Evolutionary conservation across 2,797 vertebrate genomes (phyloP), one percentile per base, ranked within the genome.

Genomic region (Gadopsis bispinosus): DNA sequence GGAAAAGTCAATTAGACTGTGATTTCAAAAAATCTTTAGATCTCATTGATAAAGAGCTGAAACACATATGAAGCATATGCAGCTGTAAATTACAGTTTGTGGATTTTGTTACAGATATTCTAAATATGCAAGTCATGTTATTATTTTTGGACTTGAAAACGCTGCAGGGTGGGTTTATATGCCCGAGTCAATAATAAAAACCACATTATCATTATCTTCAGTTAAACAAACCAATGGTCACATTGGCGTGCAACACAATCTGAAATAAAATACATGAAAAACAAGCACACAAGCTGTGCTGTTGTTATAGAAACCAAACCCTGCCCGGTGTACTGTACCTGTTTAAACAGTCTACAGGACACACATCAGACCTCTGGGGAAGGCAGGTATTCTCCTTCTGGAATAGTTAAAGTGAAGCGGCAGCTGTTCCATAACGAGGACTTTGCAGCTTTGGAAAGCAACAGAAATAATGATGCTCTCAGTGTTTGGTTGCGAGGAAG

Each of bases 291-390:
- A 69, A 0, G 22, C n/a, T 60, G 11, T 7, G 0, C 11, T 58
- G 70, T 37, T 59, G 51, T 60, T 33, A 65, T 77, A 61, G 80
- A 66, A 86, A 74, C 73, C 56, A 43, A 26, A 51, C 22, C 19
- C 11, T 54, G 51, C 37, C 35, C 16, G 51, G 14, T 69, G 19
- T 31, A 17, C 53, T 29, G 61, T 64, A 59, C 31, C 33, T 72
- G 39, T 63, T 65, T 50, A 55, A 78, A 51, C 56, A 80, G 60
- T 29, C 19, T 2, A 3, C 26, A 1, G 26, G 67, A 85, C 59
- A 73, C 37, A 72, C 4, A 33, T 19, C 77, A 73, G 77, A 63
- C 33, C 55, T 77, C 53, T 26, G 26, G 50, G 17, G 22, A 56
- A 20, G 29, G 14, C 20, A 11, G 31, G 60, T 69, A 53, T 76